Evolutionary conservation across 2,797 vertebrate genomes (phyloP).

Genomic region (Prunella strophiata): DNA sequence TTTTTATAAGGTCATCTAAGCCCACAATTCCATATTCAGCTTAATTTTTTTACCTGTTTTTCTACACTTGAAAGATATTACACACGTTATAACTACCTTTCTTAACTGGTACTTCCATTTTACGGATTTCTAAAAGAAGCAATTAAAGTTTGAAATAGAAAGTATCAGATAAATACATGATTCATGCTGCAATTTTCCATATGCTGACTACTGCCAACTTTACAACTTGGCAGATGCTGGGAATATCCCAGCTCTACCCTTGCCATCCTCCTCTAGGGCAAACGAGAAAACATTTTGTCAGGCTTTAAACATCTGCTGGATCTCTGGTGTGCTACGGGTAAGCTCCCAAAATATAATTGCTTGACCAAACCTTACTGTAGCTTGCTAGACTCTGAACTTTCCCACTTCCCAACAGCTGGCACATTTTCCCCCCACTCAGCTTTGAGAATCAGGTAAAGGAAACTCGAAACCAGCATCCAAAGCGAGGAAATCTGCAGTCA

Average conservation of each 20-base stretch:
- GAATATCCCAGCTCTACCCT: neutral
- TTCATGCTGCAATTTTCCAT: slow-evolving; percentile 13
- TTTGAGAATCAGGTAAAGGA: neutral
- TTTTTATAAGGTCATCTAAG: neutral
- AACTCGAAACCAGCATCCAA: neutral
- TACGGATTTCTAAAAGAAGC: slow-evolving; percentile 22
- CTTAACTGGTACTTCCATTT: slow-evolving; percentile 15
- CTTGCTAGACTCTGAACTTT: neutral
- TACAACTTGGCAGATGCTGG: neutral
- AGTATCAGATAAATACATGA: neutral
- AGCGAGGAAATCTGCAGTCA: neutral
- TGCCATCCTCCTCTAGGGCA: neutral
- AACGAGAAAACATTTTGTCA: neutral
- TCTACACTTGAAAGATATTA: neutral
- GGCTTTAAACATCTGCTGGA: neutral
- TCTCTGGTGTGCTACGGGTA: neutral
- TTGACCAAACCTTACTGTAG: neutral
- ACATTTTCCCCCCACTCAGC: neutral
- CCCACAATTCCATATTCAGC: neutral
- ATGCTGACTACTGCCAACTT: neutral
- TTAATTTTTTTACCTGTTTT: neutral
- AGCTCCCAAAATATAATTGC: neutral
- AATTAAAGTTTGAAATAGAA: slow-evolving; percentile 42
- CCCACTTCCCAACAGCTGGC: neutral
- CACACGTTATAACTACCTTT: neutral